Conservation (phyloP, 37 sponge, comb jelly and placozoan species). For the Theonella swinhoei region DNA sequence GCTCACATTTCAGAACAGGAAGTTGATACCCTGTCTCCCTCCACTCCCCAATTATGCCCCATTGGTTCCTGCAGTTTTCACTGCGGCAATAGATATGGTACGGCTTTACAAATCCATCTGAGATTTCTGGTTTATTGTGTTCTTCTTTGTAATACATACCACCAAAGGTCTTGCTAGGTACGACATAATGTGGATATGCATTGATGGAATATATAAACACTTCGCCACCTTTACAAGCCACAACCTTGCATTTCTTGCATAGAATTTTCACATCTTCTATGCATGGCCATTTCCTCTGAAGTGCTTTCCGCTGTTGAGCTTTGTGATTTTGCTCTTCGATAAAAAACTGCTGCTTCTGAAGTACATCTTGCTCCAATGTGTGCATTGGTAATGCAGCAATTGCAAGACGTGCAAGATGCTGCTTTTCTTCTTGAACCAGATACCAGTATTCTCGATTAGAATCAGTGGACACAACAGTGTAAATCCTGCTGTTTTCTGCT, state of each 20-base stretch:
- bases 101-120: slow-evolving; percentile 15
- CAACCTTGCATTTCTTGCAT: slow-evolving; percentile 46
- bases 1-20: slow-evolving; percentile 62
- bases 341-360: background rate
- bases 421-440: slow-evolving; percentile 50
- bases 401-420: slow-evolving; percentile 2
- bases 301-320: background rate
- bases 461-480: slow-evolving; percentile 35
- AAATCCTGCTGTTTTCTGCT: slow-evolving; percentile 46
- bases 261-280: slow-evolving; percentile 23
- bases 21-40: background rate
- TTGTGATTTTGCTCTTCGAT: background rate
- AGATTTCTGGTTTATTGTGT: slow-evolving; percentile 18
- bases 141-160: background rate
- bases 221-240: slow-evolving; percentile 59
- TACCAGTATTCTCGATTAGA: slow-evolving; percentile 30
- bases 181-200: slow-evolving; percentile 26
- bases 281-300: background rate
- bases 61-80: slow-evolving; percentile 35
- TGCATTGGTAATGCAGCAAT: background rate
- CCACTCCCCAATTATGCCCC: slow-evolving; percentile 60
- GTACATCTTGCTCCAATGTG: background rate
- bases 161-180: slow-evolving; percentile 27
- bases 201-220: slow-evolving; percentile 10
- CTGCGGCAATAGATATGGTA: slow-evolving; percentile 51